A percentile compares a stretch with the other conserved stretches of the same genome.
phyloP scores from a whole-genome alignment of 2,113 vertebrate species.

The Baryphthengus martii region DNA sequence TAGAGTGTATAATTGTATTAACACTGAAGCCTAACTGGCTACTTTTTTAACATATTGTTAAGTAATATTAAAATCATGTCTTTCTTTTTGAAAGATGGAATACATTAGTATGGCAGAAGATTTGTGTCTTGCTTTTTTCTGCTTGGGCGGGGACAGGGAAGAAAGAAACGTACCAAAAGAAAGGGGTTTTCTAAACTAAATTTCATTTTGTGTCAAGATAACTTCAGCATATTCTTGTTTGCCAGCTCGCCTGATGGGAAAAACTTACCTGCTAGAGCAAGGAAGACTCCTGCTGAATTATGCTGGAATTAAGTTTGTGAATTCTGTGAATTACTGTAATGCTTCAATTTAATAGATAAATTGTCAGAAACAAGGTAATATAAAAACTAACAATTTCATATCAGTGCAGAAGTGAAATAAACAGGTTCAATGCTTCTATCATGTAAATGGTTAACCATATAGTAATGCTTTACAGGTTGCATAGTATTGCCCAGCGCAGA shows the following conservation, averaged over 20 bases:
- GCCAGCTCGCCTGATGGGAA: not conserved
- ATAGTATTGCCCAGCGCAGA: not conserved
- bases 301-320: not conserved
- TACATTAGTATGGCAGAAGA: conserved; percentile 96
- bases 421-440: not conserved
- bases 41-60: conserved; percentile 99
- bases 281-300: not conserved
- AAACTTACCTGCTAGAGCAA: not conserved
- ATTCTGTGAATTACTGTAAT: not conserved
- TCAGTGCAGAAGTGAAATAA: not conserved
- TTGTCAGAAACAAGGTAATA: not conserved
- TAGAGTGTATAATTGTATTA: conserved; percentile 99
- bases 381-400: not conserved
- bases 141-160: not conserved
- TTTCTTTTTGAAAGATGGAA: conserved; percentile 99
- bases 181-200: not conserved
- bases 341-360: not conserved
- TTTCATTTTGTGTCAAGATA: not conserved
- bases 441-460: not conserved
- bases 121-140: conserved; percentile 81
- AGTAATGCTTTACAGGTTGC: not conserved
- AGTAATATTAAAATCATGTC: conserved; percentile 99
- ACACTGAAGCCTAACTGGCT: conserved; percentile 99
- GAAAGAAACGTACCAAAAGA: not conserved
- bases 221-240: not conserved